Conservation (phyloP, 2,113 vertebrate genomes). For the Sakesphorus luctuosus region DNA sequence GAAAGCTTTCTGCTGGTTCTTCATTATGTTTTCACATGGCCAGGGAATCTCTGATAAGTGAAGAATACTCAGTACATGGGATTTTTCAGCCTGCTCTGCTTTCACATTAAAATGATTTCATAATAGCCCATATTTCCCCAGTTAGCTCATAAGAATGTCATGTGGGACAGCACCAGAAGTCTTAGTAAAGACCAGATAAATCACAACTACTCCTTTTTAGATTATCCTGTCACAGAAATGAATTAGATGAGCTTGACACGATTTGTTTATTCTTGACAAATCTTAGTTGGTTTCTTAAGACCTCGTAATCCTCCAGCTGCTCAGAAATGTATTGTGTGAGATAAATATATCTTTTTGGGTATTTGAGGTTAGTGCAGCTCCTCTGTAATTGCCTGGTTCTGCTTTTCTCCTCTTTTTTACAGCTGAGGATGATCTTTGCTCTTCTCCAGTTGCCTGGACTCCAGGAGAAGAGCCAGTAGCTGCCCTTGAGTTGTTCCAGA, state of each 20-base stretch:
- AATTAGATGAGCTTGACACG: not conserved
- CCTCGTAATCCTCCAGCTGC: slow-evolving; percentile 25
- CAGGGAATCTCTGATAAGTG: not conserved
- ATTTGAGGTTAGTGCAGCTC: not conserved
- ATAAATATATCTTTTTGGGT: not conserved
- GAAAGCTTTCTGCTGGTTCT: not conserved
- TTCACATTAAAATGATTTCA: not conserved
- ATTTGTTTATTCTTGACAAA: slow-evolving; percentile 56
- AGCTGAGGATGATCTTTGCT: not conserved
- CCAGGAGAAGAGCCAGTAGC: not conserved
- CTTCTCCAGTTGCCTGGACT: not conserved
- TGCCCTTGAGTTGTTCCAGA: not conserved
- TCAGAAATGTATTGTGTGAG: not conserved
- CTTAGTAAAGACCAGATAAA: slow-evolving; percentile 36
- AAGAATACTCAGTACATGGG: not conserved
- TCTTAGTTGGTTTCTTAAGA: slow-evolving; percentile 23
- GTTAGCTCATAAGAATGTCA: slow-evolving; percentile 19
- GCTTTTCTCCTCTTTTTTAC: not conserved
- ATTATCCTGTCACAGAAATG: slow-evolving; percentile 37
- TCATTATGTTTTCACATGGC: not conserved
- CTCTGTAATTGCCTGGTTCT: not conserved
- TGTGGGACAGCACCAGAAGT: slow-evolving; percentile 19
- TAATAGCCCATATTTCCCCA: slow-evolving; percentile 17
- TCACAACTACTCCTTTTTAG: slow-evolving; percentile 13
- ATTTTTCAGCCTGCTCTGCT: not conserved